These are phyloP conservation scores for Callithrix jacchus DNA, from an alignment of 2,113 vertebrate genomes.

Conservation along the genomic window DNA sequence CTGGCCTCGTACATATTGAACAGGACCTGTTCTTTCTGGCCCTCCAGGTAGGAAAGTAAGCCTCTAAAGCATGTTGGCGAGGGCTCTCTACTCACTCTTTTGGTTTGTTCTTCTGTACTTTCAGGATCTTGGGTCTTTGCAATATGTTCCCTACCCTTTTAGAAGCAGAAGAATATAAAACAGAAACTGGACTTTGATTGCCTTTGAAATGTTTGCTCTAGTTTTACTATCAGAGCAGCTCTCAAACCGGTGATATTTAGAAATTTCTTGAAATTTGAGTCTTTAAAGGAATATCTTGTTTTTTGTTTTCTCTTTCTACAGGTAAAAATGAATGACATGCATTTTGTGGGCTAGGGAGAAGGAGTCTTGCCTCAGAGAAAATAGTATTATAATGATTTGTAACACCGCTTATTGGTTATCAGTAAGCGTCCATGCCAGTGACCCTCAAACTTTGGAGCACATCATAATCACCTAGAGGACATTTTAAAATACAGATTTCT, in stretches of 20 bases:
- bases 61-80: neutral
- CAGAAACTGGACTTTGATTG: neutral
- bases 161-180: conserved; percentile 26
- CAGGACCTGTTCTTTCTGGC: conserved; percentile 12
- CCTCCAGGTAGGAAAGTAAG: conserved; percentile 51
- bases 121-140: neutral
- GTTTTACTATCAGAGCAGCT: neutral
- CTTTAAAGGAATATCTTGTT: neutral
- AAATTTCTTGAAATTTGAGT: conserved; percentile 6
- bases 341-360: neutral
- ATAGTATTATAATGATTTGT: neutral
- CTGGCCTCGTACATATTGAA: conserved; percentile 55
- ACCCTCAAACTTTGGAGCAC: neutral
- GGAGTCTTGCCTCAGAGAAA: conserved; percentile 2
- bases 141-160: neutral
- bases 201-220: conserved; percentile 43
- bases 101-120: conserved; percentile 25
- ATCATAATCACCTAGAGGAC: neutral
- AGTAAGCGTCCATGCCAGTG: neutral
- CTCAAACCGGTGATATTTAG: conserved; percentile 26
- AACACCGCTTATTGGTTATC: neutral
- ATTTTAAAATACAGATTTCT: neutral
- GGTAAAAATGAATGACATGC: neutral
- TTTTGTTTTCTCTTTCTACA: neutral
- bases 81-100: neutral